phyloP scores from a whole-genome alignment of 2,113 vertebrate genomes.

The Scolopax mira region DNA sequence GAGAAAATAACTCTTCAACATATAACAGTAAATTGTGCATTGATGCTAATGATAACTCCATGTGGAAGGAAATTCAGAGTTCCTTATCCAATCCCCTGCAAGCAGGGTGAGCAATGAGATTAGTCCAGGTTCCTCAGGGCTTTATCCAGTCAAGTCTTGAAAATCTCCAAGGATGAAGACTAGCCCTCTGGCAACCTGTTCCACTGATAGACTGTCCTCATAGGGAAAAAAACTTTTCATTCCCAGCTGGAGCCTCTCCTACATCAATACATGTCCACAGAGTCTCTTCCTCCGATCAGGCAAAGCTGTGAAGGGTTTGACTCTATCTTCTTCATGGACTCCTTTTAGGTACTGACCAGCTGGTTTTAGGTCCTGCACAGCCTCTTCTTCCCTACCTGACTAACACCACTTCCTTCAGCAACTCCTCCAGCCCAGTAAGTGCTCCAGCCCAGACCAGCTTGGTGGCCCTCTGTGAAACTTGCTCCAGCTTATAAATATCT shows the following conservation, averaged over 20 bases:
- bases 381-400: background rate
- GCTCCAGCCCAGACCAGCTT: background rate
- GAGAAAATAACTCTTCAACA: background rate
- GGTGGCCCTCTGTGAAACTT: background rate
- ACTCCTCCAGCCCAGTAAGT: background rate
- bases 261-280: background rate
- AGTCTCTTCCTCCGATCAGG: background rate
- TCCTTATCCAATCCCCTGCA: background rate
- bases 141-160: background rate
- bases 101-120: background rate
- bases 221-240: background rate
- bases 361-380: background rate
- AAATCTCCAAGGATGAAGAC: background rate
- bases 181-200: background rate
- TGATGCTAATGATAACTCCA: accelerated
- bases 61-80: background rate
- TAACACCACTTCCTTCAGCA: background rate
- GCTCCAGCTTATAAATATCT: background rate
- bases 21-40: background rate
- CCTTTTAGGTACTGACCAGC: background rate
- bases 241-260: background rate
- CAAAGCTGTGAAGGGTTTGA: background rate
- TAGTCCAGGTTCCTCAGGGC: background rate
- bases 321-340: background rate
- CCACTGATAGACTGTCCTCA: background rate